A percentile compares a stretch with the other conserved stretches of the same genome.
phyloP scores from a whole-genome alignment of 2,113 vertebrate genomes.

The Meriones unguiculatus region DNA sequence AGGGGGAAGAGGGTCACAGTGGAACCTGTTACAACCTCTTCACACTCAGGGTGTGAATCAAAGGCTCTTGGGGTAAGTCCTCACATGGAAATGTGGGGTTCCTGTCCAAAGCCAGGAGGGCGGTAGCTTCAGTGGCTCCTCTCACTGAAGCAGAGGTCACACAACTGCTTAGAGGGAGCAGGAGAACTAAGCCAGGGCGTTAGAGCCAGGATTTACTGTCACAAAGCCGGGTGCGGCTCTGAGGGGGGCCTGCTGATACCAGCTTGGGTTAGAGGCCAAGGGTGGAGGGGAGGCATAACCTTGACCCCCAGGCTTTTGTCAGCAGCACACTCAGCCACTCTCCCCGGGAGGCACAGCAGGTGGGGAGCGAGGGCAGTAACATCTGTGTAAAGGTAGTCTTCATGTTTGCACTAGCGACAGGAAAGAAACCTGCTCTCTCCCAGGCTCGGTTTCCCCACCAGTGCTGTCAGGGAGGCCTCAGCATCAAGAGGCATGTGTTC shows the following conservation, averaged over 20 bases:
- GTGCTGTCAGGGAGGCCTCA: not conserved
- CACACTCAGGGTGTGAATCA: not conserved
- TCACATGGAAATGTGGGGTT: not conserved
- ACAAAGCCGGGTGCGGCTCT: not conserved
- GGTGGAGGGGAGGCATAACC: not conserved
- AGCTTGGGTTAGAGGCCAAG: not conserved
- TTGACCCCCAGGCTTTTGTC: not conserved
- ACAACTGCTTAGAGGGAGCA: not conserved
- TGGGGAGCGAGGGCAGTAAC: not conserved
- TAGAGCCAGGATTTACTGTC: conserved; percentile 21
- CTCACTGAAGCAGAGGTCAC: not conserved
- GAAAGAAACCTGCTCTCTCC: not conserved
- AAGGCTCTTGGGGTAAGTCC: not conserved
- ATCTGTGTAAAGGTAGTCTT: not conserved
- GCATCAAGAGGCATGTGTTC: not conserved
- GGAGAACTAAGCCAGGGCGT: not conserved
- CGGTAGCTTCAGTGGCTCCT: not conserved
- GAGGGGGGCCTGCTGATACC: not conserved
- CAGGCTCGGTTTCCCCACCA: not conserved
- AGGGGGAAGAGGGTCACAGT: not conserved
- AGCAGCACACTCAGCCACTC: not conserved
- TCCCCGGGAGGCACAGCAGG: not conserved
- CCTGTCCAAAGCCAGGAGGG: not conserved
- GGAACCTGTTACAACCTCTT: not conserved
- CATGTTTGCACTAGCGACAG: not conserved